Base-by-base conservation (phyloP, 2,113 vertebrate genomes). In the Verasper variegatus region DNA sequence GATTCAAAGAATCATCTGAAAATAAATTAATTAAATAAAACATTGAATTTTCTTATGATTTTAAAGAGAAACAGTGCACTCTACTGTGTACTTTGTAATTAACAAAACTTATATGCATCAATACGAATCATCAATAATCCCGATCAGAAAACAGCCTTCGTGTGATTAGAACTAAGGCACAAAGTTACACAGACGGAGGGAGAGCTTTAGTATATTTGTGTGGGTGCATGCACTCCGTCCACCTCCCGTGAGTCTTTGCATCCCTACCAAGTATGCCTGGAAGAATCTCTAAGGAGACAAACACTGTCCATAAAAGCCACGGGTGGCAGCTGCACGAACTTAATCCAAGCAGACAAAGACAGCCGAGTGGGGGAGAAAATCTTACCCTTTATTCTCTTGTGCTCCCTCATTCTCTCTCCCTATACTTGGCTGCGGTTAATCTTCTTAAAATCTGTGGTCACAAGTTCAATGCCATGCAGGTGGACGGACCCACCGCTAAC, bases 291-390 rank as follows among this genome's bases (percentile, higher is more conserved):
- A 65, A 81, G 84, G 81, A 89, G 87, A 90, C 86, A 84, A 88
- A 87, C 88, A 91, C 73, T 84, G 89, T 88, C 91, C 92, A 89
- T 91, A 89, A 91, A 92, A 92, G 86, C 86, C 86, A 89, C 89
- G 92, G 92, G 91, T 92, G 92, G 91, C 92, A 92, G 91, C 93
- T 92, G 90, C 87, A 89, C 82, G 85, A 93, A 93, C 90, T 89
- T 93, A 94, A 94, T 93, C 92, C 92, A 86, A 83, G 87, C 86
- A 88, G 90, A 93, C 93, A 92, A 93, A 92, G 91, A 84, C 77
- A 88, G 79, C 80, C 78, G 81, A 92, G 89, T 67, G 89, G 85
- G 88, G 86, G 89, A 87, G 86, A 91, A 92, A 91, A 91, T 92
- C 91, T 91, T 74, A 85, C 74, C 86, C 90, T 87, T 91, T 92